phyloP scores from a whole-genome alignment of 2,888 invertebrate species.

The Pediacus dermestoides region DNA sequence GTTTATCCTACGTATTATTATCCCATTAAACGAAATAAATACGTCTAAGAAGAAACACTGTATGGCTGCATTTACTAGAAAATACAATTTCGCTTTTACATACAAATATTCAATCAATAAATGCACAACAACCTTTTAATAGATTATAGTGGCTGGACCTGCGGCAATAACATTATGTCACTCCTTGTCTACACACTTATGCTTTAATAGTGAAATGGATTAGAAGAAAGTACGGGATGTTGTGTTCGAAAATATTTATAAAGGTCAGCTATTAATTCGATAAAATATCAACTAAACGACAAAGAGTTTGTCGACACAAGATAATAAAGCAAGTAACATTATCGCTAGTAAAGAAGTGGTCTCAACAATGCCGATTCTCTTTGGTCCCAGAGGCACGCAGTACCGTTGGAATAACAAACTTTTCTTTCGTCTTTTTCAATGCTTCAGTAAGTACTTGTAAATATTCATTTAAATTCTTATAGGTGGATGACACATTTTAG shows the following conservation, averaged over 20 bases:
- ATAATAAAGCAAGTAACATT: neutral
- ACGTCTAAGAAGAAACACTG: conserved; percentile 1
- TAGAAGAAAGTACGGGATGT: no score
- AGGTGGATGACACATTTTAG: no score
- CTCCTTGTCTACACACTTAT: no score
- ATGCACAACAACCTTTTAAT: conserved; percentile 1
- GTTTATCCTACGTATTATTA: conserved; percentile 1
- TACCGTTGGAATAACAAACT: conserved; percentile 5
- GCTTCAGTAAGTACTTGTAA: no score
- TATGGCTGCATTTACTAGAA: conserved; percentile 1
- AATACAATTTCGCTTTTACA: conserved; percentile 1
- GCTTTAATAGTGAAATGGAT: no score
- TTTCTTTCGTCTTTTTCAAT: conserved; percentile 3
- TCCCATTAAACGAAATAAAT: conserved; percentile 1
- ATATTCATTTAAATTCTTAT: no score
- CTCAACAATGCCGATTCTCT: conserved; percentile 7
- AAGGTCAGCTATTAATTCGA: no score
- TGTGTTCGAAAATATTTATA: neutral
- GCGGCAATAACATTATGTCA: no score
- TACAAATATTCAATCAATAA: conserved; percentile 1
- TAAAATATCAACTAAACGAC: neutral
- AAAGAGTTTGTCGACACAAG: neutral
- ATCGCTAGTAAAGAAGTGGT: neutral
- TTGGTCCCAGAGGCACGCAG: conserved; percentile 10
- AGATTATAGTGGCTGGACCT: no score